A percentile compares a stretch with the other conserved stretches of the same genome.
Evolutionary conservation across 2,113 vertebrate species (phyloP).

Genomic region (Leucopsar rothschildi): DNA sequence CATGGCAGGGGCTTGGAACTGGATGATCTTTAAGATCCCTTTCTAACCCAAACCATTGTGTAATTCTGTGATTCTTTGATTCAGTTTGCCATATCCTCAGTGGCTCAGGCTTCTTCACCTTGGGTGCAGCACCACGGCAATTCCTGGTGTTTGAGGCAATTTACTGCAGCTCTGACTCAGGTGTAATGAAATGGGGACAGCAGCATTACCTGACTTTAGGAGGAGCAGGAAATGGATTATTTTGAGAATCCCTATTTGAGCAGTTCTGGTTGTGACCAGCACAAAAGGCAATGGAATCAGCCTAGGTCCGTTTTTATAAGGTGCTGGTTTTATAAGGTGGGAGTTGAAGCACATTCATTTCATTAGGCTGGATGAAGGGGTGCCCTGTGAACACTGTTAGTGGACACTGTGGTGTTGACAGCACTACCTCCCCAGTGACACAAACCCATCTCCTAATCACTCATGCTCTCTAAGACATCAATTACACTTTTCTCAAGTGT

Average conservation of each 20-base stretch:
- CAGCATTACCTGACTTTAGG: background rate
- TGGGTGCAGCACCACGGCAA: accelerated
- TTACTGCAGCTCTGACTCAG: background rate
- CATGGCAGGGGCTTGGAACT: background rate
- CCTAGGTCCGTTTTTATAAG: background rate
- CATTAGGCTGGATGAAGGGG: background rate
- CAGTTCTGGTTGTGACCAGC: background rate
- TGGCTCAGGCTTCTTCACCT: background rate
- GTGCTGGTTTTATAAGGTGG: background rate
- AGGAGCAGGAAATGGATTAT: background rate
- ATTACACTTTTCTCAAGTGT: conserved; percentile 40
- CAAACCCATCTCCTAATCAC: conserved; percentile 33
- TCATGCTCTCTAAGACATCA: conserved; percentile 17
- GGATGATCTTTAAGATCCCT: accelerated
- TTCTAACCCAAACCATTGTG: background rate
- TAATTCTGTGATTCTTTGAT: background rate
- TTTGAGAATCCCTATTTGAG: background rate
- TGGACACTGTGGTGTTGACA: conserved; percentile 17
- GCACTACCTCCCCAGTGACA: background rate
- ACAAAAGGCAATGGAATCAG: background rate
- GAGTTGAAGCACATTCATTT: background rate
- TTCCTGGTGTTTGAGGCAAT: background rate
- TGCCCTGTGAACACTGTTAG: background rate
- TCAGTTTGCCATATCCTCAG: background rate
- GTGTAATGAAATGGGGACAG: background rate